Evolutionary conservation across 2,113 vertebrate genomes (phyloP).

Genomic region (Lutjanus erythropterus): DNA sequence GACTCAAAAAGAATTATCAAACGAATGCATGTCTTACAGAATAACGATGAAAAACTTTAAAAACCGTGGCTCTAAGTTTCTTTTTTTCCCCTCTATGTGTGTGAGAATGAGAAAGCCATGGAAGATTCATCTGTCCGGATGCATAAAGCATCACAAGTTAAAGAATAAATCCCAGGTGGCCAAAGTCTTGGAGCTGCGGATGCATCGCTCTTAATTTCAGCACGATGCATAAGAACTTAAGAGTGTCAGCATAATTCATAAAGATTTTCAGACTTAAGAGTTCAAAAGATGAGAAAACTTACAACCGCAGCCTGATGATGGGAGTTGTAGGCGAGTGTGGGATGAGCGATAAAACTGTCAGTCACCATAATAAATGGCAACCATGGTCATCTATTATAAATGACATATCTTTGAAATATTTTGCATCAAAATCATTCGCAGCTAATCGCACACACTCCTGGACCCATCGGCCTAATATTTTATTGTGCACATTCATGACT

Average conservation of each 20-base stretch:
- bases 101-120: conserved; percentile 14
- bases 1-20: conserved; percentile 69
- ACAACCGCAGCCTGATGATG: background rate
- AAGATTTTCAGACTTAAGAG: conserved; percentile 29
- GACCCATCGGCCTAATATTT: no score
- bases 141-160: conserved; percentile 68
- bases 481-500: no score
- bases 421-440: background rate
- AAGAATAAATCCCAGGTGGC: conserved; percentile 44
- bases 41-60: conserved; percentile 46
- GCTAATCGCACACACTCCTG: no score
- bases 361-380: conserved; percentile 2
- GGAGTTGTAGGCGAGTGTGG: background rate
- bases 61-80: conserved; percentile 17
- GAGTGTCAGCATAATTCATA: conserved; percentile 66
- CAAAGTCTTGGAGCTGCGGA: conserved; percentile 35
- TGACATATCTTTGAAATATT: background rate
- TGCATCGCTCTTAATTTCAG: conserved; percentile 48
- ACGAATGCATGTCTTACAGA: conserved; percentile 59
- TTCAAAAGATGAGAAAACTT: conserved; percentile 49
- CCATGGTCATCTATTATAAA: background rate
- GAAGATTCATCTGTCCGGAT: conserved; percentile 50
- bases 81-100: conserved; percentile 12
- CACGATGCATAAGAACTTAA: conserved; percentile 36
- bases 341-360: conserved; percentile 8